phyloP scores from a whole-genome alignment of 2,888 invertebrate genomes.

The Cheiracanthium punctorium region DNA sequence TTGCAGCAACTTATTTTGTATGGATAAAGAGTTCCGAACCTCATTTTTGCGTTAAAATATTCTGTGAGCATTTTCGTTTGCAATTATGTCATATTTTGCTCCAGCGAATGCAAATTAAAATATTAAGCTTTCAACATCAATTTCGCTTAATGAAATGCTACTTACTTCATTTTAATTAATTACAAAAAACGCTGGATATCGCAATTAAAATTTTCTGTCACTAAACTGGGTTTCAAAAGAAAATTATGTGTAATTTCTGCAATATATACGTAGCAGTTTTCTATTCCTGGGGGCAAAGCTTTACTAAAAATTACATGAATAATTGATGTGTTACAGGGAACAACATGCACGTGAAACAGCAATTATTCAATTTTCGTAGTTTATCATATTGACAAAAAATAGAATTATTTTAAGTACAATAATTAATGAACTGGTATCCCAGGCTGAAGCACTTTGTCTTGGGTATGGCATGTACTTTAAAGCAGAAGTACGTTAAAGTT shows the following conservation, averaged over 20 bases:
- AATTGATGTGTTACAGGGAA: background rate
- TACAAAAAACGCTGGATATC: background rate
- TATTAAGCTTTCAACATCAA: constrained; percentile 5
- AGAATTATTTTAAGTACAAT: no score
- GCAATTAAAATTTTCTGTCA: background rate
- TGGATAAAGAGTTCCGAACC: background rate
- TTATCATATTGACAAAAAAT: no score
- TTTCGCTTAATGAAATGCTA: constrained; percentile 5
- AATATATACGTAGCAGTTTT: background rate
- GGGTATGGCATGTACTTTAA: no score
- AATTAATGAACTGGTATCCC: no score
- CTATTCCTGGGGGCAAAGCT: background rate
- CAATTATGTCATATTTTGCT: background rate
- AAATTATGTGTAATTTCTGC: background rate
- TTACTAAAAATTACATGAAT: background rate
- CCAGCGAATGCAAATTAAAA: background rate
- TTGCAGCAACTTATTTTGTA: background rate
- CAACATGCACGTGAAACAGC: no score
- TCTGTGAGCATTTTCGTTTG: background rate
- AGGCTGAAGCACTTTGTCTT: no score
- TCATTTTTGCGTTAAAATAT: background rate
- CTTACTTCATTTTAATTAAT: constrained; percentile 3
- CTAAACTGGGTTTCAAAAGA: background rate
- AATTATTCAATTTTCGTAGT: no score
- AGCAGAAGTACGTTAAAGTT: no score